Percentiles rank a stretch among this genome's conserved stretches.
These are phyloP conservation scores for Delichon dasypus DNA, from an alignment of 2,797 vertebrate genomes.

Conservation along the genomic window DNA sequence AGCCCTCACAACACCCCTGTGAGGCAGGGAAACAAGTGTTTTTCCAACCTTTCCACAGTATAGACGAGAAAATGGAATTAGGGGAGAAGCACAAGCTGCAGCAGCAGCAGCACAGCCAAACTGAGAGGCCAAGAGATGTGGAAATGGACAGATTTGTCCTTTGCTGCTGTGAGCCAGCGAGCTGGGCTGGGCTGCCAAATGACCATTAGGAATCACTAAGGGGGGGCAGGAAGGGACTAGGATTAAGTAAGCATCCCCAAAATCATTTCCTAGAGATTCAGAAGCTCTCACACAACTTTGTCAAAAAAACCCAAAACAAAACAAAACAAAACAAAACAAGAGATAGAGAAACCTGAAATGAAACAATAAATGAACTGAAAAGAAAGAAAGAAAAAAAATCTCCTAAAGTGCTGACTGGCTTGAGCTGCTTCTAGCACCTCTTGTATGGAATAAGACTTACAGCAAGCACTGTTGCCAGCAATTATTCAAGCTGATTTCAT, in stretches of 20 bases:
- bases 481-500: constrained; percentile 76
- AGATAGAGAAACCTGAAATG: neutral
- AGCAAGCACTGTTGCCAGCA: constrained; percentile 72
- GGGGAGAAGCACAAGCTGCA: neutral
- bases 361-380: constrained; percentile 6
- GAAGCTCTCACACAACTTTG: constrained; percentile 72
- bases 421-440: constrained; percentile 73
- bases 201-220: neutral
- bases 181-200: neutral
- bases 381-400: neutral
- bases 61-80: neutral
- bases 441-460: constrained; percentile 67
- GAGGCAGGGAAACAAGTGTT: constrained; percentile 1
- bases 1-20: neutral
- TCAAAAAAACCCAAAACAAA: neutral
- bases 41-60: neutral
- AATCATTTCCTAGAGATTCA: constrained; percentile 56
- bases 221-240: neutral
- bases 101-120: neutral
- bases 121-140: neutral
- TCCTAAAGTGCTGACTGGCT: constrained; percentile 79
- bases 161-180: neutral
- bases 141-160: neutral
- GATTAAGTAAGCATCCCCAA: constrained; percentile 51
- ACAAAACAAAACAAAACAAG: neutral